Conservation (phyloP, 2,888 invertebrate genomes). For the Hylaea fasciaria region DNA sequence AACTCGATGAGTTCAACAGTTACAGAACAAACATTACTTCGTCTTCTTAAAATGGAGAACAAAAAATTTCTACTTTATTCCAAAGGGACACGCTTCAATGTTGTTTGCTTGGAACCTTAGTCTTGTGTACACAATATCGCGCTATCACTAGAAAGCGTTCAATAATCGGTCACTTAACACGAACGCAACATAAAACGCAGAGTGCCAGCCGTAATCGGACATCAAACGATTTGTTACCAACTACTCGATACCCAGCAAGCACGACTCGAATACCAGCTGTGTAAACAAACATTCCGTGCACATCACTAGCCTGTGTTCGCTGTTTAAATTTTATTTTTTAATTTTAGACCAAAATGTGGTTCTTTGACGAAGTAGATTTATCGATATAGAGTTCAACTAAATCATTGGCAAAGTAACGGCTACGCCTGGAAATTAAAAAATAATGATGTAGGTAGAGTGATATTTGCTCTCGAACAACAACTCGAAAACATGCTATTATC, state of each 20-base stretch:
- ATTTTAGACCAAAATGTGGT: conserved; percentile 41
- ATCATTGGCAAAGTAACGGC: not conserved
- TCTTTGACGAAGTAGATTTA: conserved; percentile 22
- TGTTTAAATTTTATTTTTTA: conserved; percentile 44
- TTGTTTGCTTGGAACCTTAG: conserved; percentile 1
- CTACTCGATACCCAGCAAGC: conserved; percentile 50
- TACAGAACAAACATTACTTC: too few species aligned
- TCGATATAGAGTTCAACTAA: not conserved
- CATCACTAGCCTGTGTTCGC: conserved; percentile 57
- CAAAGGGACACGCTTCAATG: not conserved
- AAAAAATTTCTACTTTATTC: conserved; percentile 3
- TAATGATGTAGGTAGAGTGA: not conserved
- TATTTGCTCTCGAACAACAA: not conserved
- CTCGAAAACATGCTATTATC: not conserved
- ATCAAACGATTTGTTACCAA: conserved; percentile 62
- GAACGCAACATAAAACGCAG: conserved; percentile 60
- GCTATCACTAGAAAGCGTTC: conserved; percentile 54
- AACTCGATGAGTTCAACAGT: too few species aligned
- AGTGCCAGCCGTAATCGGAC: conserved; percentile 64
- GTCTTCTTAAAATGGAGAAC: not conserved
- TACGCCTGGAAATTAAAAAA: not conserved
- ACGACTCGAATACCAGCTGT: conserved; percentile 55
- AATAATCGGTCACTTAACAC: conserved; percentile 67
- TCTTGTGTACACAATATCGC: conserved; percentile 21
- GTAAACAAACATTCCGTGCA: conserved; percentile 62